A percentile compares a stretch with the other conserved stretches of the same genome.
phyloP scores from a whole-genome alignment of 2,888 invertebrate species.

The Sepiola atlantica region DNA sequence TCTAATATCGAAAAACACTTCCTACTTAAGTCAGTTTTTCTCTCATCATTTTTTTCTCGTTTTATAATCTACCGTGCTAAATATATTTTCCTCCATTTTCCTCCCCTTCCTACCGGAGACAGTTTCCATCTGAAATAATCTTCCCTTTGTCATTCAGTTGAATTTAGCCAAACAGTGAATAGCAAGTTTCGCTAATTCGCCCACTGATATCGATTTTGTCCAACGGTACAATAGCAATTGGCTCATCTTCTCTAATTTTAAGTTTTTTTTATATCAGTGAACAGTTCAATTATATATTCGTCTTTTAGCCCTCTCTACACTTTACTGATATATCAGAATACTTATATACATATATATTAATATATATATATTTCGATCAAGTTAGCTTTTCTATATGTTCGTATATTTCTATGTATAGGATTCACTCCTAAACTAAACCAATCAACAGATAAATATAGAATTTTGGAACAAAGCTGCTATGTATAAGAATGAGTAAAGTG shows the following conservation, averaged over 20 bases:
- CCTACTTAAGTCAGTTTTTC: not conserved
- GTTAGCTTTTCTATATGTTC: too few species aligned
- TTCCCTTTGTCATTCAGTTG: not conserved
- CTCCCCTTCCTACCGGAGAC: not conserved
- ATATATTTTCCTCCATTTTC: not conserved
- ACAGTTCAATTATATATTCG: not conserved
- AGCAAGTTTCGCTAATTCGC: not conserved
- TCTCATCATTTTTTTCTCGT: not conserved
- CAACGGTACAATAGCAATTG: constrained; percentile 32
- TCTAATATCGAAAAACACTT: not conserved
- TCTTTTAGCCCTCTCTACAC: not conserved
- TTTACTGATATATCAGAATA: not conserved
- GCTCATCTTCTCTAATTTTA: constrained; percentile 32
- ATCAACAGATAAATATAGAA: too few species aligned
- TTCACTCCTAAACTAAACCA: too few species aligned
- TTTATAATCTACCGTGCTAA: too few species aligned
- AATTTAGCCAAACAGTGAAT: constrained; percentile 32
- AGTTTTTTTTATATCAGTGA: not conserved
- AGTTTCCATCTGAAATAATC: constrained; percentile 5
- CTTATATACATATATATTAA: too few species aligned
- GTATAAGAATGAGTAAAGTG: too few species aligned
- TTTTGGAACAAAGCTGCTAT: too few species aligned
- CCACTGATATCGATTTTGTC: not conserved
- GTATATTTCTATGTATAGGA: too few species aligned
- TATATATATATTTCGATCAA: too few species aligned